Evolutionary conservation across 2,113 vertebrate species (phyloP).

Genomic region (Prunella himalayana): DNA sequence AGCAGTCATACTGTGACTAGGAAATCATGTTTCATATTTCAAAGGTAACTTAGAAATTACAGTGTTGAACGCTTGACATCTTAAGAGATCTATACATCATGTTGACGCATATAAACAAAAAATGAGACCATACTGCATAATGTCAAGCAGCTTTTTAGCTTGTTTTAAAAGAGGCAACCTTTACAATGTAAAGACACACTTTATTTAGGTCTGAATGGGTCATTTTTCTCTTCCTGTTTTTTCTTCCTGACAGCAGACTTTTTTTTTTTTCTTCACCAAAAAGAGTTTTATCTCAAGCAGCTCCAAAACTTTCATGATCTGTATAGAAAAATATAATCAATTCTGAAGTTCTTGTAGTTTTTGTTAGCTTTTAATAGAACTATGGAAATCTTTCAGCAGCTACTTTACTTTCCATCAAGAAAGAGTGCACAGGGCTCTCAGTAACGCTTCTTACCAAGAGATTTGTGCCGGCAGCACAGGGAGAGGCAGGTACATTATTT

Average conservation of each 20-base stretch:
- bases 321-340: background rate
- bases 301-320: background rate
- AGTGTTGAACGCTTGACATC: slow-evolving; percentile 47
- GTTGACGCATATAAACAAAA: slow-evolving; percentile 59
- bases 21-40: slow-evolving; percentile 23
- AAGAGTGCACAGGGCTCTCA: background rate
- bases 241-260: background rate
- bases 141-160: slow-evolving; percentile 37
- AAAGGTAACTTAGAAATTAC: slow-evolving; percentile 40
- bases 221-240: background rate
- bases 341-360: background rate
- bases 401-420: background rate
- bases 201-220: slow-evolving; percentile 13
- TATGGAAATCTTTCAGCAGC: background rate
- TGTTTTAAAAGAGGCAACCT: slow-evolving; percentile 56
- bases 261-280: background rate
- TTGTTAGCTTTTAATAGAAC: background rate
- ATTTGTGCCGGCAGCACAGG: accelerated
- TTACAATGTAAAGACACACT: slow-evolving; percentile 44
- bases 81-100: slow-evolving; percentile 54
- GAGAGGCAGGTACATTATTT: background rate
- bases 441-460: background rate
- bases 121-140: slow-evolving; percentile 47
- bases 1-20: background rate
- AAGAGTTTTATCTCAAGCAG: background rate